Percentiles rank a stretch among this genome's conserved stretches.
phyloP scores from a whole-genome alignment of 2,797 vertebrate genomes.

The Meda fulgida region DNA sequence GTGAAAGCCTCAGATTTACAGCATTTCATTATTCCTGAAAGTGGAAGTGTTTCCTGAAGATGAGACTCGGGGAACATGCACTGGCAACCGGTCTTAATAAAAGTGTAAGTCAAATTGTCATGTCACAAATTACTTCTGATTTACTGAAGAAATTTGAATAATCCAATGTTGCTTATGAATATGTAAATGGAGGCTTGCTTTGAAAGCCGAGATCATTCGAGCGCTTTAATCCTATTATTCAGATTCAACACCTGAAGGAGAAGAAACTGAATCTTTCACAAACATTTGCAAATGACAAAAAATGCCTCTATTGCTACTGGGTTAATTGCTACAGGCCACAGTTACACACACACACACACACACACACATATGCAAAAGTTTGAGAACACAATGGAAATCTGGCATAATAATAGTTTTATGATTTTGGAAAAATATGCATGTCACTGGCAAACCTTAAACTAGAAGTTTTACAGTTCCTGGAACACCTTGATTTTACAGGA shows the following conservation, averaged over 20 bases:
- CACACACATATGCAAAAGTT: neutral
- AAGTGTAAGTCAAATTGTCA: constrained; percentile 34
- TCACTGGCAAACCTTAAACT: neutral
- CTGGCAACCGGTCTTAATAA: constrained; percentile 8
- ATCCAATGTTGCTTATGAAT: constrained; percentile 55
- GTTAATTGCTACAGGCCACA: neutral
- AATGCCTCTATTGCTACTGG: neutral
- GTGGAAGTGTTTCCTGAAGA: neutral
- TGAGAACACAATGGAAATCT: neutral
- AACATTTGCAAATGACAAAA: constrained; percentile 28
- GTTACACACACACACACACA: neutral
- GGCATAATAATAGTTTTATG: neutral
- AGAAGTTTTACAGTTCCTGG: too few relatives aligned
- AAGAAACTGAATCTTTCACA: constrained; percentile 5
- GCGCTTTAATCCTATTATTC: constrained; percentile 70
- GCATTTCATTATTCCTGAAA: neutral
- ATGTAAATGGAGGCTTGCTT: constrained; percentile 53
- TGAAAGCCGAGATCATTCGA: constrained; percentile 56
- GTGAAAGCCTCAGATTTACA: neutral
- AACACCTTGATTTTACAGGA: too few relatives aligned
- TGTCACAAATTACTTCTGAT: constrained; percentile 28
- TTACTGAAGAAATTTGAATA: constrained; percentile 32
- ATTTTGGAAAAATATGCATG: neutral
- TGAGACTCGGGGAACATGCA: neutral
- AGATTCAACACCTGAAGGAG: constrained; percentile 68